These are phyloP conservation scores for Rhabditophanes sp. DNA, from an alignment of 2,888 invertebrate genomes.

Conservation along the genomic window DNA sequence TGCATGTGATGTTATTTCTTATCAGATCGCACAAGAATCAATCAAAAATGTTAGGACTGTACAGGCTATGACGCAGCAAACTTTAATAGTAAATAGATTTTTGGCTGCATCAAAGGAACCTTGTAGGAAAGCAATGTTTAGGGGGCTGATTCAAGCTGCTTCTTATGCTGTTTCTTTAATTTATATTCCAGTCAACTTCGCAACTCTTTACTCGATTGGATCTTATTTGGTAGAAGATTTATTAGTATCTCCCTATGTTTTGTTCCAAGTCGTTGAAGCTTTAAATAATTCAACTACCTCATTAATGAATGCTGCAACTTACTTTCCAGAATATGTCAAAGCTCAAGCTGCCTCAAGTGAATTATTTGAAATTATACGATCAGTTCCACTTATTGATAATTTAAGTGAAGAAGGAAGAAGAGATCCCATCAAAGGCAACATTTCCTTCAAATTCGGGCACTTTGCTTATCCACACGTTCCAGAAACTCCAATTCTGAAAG, in stretches of 20 bases:
- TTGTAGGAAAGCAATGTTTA: constrained; percentile 1
- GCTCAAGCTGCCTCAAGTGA: constrained; percentile 1
- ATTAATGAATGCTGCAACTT: constrained; percentile 3
- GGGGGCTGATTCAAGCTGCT: constrained; percentile 5
- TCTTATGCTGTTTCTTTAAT: constrained; percentile 7
- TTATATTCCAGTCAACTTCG: no score
- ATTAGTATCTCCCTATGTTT: no score
- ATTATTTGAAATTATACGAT: constrained; percentile 2
- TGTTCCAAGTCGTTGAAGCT: constrained; percentile 5
- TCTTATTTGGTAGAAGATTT: no score
- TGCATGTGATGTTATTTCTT: constrained; percentile 5
- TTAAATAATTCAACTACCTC: constrained; percentile 2
- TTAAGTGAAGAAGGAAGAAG: constrained; percentile 8
- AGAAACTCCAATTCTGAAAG: constrained; percentile 1
- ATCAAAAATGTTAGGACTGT: constrained; percentile 9
- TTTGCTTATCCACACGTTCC: constrained; percentile 45
- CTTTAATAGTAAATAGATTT: constrained; percentile 2
- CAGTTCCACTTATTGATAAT: constrained; percentile 1
- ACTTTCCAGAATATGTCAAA: constrained; percentile 3
- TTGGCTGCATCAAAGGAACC: constrained; percentile 2
- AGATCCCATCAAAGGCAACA: constrained; percentile 15
- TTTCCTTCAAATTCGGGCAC: constrained; percentile 23
- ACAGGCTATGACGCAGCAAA: constrained; percentile 7
- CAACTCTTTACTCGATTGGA: no score
- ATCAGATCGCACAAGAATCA: constrained; percentile 7